phyloP scores from a whole-genome alignment of 2,113 vertebrate genomes.

The Malurus cyaneus region DNA sequence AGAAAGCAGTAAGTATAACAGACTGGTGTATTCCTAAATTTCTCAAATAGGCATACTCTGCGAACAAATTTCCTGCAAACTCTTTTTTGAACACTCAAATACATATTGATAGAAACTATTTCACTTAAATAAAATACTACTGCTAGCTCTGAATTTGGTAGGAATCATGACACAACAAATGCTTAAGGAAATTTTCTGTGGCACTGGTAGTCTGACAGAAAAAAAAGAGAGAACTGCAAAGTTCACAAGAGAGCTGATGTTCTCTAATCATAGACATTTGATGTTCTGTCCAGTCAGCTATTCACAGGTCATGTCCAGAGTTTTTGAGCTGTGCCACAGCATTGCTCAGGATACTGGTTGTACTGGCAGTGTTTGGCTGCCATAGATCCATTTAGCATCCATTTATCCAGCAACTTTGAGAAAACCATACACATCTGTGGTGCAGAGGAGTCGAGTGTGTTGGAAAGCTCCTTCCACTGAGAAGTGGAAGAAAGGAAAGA shows the following conservation, averaged over 20 bases:
- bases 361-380: neutral
- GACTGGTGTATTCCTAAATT: neutral
- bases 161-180: neutral
- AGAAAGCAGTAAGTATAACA: neutral
- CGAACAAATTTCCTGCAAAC: neutral
- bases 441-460: neutral
- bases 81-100: neutral
- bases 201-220: neutral
- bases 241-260: rapidly evolving
- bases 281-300: neutral
- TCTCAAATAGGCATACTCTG: neutral
- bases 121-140: neutral
- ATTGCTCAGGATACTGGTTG: neutral
- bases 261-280: neutral
- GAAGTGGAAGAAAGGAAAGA: neutral
- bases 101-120: neutral
- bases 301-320: neutral
- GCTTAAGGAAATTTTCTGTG: neutral
- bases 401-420: neutral
- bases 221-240: neutral
- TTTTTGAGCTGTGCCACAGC: neutral
- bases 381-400: neutral
- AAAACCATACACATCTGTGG: neutral
- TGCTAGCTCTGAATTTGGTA: neutral
- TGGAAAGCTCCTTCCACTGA: neutral